phyloP scores from a whole-genome alignment of 2,797 vertebrate genomes.

The Cercopithecus mitis region DNA sequence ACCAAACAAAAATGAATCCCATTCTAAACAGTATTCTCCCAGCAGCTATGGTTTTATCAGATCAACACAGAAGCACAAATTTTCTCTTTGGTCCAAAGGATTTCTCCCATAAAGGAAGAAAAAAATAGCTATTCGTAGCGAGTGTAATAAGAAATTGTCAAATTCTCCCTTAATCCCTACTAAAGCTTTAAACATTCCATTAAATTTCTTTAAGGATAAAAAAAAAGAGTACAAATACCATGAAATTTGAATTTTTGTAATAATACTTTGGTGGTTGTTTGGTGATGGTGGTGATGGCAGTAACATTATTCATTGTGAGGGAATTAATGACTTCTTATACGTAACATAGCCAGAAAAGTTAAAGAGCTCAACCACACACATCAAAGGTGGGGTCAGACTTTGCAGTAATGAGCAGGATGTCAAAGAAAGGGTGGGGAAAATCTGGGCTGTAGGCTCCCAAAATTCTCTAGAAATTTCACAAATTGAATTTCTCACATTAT shows the following conservation, averaged over 20 bases:
- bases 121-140: background rate
- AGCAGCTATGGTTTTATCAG: background rate
- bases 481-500: background rate
- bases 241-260: background rate
- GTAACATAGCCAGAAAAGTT: rapidly evolving
- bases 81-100: conserved; percentile 32
- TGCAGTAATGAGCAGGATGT: background rate
- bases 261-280: background rate
- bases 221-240: background rate
- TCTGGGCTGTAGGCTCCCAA: background rate
- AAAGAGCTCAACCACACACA: background rate
- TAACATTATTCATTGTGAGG: background rate
- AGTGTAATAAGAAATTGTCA: background rate
- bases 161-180: background rate
- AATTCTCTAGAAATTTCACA: conserved; percentile 6
- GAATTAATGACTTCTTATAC: background rate
- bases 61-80: background rate
- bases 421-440: rapidly evolving
- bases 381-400: background rate
- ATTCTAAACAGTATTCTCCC: background rate
- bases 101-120: background rate
- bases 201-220: background rate
- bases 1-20: background rate
- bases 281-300: background rate
- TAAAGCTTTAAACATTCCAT: background rate